Evolutionary conservation across 2,888 invertebrate species (phyloP).

Genomic region (Scaptomyza polygonia): DNA sequence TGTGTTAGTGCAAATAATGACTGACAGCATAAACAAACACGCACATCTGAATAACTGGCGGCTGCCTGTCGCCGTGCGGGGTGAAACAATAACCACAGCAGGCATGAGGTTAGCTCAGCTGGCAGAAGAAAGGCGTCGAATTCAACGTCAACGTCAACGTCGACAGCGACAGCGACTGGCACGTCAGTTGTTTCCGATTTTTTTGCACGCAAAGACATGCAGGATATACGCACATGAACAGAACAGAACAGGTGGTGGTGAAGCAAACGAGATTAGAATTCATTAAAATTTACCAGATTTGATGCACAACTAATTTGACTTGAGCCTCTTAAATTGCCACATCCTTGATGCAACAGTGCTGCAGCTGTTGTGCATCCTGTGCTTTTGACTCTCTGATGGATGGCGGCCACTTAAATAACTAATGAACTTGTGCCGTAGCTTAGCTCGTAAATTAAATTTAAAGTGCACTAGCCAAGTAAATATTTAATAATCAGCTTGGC

Average conservation of each 20-base stretch:
- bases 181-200: slow-evolving; percentile 75
- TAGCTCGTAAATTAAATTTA: slow-evolving; percentile 65
- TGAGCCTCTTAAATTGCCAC: slow-evolving; percentile 44
- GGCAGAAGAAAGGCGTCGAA: slow-evolving; percentile 7
- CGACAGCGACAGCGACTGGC: slow-evolving; percentile 31
- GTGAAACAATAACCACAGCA: slow-evolving; percentile 43
- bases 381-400: slow-evolving; percentile 35
- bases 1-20: slow-evolving; percentile 68
- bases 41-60: slow-evolving; percentile 61
- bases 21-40: slow-evolving; percentile 79
- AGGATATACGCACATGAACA: slow-evolving; percentile 28
- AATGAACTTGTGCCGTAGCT: slow-evolving; percentile 63
- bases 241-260: slow-evolving; percentile 14
- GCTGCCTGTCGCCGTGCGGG: slow-evolving; percentile 56
- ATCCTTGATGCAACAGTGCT: slow-evolving; percentile 8
- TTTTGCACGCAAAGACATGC: slow-evolving; percentile 63
- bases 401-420: slow-evolving; percentile 53
- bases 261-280: slow-evolving; percentile 49
- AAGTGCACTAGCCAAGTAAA: slow-evolving; percentile 60
- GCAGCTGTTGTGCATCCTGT: neutral
- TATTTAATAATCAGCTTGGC: slow-evolving; percentile 74
- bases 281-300: slow-evolving; percentile 68
- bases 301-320: slow-evolving; percentile 55
- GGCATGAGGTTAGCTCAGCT: slow-evolving; percentile 6
- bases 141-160: neutral